Evolutionary conservation across 2,797 vertebrate species (phyloP), one percentile per base, ranked within the genome.

Genomic region (Cuculus canorus): DNA sequence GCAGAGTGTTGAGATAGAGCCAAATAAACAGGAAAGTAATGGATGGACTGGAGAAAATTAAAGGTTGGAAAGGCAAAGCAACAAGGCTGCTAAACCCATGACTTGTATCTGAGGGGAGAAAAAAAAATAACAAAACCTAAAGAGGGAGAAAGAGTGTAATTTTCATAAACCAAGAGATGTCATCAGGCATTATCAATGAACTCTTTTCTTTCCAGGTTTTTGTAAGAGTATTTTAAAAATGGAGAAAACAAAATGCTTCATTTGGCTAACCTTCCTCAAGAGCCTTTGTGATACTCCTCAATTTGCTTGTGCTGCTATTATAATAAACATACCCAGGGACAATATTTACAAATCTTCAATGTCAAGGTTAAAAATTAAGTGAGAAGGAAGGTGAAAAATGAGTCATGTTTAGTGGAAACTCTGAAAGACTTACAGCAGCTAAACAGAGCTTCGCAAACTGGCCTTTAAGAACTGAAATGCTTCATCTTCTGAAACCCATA

Each of bases 21-120:
- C 92, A 96, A 92, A 86, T 81, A 91, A 91, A 91, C 76, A 93
- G 45, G 22, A 65, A 92, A 90, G 43, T 19, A 86, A 69, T 56
- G 60, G n/a, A 18, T 5, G 1, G n/a, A 54, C 39, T 27, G 33
- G 24, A 86, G 54, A 84, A 95, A 93, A 92, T 2, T 24, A 54
- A 76, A 82, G 48, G 43, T 72, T 76, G 35, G 73, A 79, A 86
- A 79, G 43, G 35, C 35, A 63, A 87, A 76, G 43, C 39, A 87
- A 39, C 8, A 41, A 86, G 60, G 32, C 33, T 85, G 23, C n/a
- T 91, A 80, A 81, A 59, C 22, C 11, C 13, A 24, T 73, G 15
- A 43, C 37, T 47, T 24, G 47, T 32, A n/a, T 19, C 27, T 35
- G 23, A 39, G 8, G 27, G 28, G 8, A 14, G 24, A 12, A 30